Conservation (phyloP, 2,113 vertebrate genomes). For the Desmodus rotundus region DNA sequence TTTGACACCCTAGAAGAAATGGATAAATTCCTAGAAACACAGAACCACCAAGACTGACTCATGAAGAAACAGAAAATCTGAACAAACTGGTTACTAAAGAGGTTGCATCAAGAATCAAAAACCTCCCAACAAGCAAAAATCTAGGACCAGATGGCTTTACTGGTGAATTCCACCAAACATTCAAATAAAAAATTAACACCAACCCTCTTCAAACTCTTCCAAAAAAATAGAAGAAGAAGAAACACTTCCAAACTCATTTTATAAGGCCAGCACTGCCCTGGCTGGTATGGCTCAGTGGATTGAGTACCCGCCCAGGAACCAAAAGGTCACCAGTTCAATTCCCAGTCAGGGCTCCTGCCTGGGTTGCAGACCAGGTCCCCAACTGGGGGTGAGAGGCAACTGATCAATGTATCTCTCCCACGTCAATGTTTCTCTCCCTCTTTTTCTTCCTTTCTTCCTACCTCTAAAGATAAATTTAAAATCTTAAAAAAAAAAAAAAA, state of each 20-base stretch:
- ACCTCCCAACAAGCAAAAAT: not conserved
- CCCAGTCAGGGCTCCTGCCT: too few relatives aligned
- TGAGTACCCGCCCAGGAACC: too few relatives aligned
- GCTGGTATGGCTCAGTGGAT: too few relatives aligned
- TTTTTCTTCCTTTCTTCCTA: too few relatives aligned
- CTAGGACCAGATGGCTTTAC: not conserved
- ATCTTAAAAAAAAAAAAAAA: too few relatives aligned
- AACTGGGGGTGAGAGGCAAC: too few relatives aligned
- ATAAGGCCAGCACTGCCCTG: not conserved
- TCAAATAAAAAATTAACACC: not conserved
- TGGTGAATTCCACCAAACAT: not conserved
- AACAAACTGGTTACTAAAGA: not conserved
- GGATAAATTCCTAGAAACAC: not conserved
- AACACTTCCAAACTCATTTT: not conserved
- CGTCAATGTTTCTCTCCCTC: too few relatives aligned
- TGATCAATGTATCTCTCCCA: too few relatives aligned
- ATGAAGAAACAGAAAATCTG: not conserved
- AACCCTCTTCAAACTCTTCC: not conserved
- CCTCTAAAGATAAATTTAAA: too few relatives aligned
- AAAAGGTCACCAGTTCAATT: too few relatives aligned
- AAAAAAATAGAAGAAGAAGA: not conserved
- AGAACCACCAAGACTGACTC: not conserved
- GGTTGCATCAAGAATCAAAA: not conserved
- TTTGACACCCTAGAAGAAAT: not conserved
- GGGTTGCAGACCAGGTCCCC: too few relatives aligned